Evolutionary conservation across 2,113 vertebrate species (phyloP).

Genomic region (Sorex araneus): DNA sequence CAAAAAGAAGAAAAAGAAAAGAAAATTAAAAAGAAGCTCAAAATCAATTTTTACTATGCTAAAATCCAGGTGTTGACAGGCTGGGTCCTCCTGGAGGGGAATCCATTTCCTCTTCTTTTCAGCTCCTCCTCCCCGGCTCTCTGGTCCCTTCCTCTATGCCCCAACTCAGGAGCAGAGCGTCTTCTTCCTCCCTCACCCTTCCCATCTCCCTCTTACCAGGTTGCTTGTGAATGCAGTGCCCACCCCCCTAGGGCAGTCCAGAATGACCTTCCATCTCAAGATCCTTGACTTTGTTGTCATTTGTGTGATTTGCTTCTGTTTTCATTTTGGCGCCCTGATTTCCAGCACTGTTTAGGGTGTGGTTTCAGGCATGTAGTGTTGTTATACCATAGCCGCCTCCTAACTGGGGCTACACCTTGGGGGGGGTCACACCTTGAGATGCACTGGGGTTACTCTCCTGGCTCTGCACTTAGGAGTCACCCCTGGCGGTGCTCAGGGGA

Average conservation of each 20-base stretch:
- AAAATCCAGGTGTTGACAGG: not conserved
- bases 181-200: not conserved
- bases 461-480: too few relatives aligned
- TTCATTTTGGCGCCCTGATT: too few relatives aligned
- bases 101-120: not conserved
- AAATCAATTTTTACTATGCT: not conserved
- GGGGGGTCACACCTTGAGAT: too few relatives aligned
- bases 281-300: not conserved
- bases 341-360: too few relatives aligned
- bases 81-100: not conserved
- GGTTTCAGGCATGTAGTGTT: too few relatives aligned
- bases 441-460: too few relatives aligned
- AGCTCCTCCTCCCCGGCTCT: not conserved
- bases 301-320: too few relatives aligned
- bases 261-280: not conserved
- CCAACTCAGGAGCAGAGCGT: not conserved
- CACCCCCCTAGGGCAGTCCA: not conserved
- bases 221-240: not conserved
- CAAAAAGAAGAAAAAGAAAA: too few relatives aligned
- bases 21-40: too few relatives aligned
- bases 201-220: not conserved
- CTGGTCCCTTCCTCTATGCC: not conserved
- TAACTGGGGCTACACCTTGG: too few relatives aligned
- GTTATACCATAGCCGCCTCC: too few relatives aligned
- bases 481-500: too few relatives aligned